Evolutionary conservation across 2,797 vertebrate species (phyloP), one percentile per base, ranked within the genome.

Genomic region (Orestias chungarensis): DNA sequence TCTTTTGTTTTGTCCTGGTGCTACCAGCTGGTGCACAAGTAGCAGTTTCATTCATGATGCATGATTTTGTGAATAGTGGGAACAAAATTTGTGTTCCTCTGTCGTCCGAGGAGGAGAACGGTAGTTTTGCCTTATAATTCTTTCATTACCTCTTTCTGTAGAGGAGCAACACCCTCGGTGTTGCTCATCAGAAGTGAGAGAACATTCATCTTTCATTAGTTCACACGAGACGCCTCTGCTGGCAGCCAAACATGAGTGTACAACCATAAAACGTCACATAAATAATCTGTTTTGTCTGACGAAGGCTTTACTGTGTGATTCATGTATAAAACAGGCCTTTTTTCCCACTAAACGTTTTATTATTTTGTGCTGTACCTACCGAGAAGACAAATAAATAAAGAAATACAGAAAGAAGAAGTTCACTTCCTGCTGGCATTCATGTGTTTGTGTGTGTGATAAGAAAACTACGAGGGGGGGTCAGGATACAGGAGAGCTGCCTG

Each of bases 351-450:
- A 78, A 83, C 66, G 62, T 85, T 86, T 88, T 55, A 79, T 90
- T 82, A 70, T 86, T 88, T 82, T 89, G 66, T 83, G 68, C 85
- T 91, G 80, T 87, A 87, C 71, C 82, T 86, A 85, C 80, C 82
- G 87, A 86, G 79, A 90, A 84, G 80, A 87, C 74, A 83, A 89
- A 86, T 86, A 79, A 83, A 87, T 87, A 75, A 78, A 73, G 79
- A 71, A 90, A 90, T 89, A 89, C 88, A 84, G 84, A 70, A 86
- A 46, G 67, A 87, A 73, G 67, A 70, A 78, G 78, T 90, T 90
- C 59, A 89, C 91, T 91, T 90, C 81, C 86, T 79, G 66, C 71
- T 81, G 75, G 47, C 68, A 64, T 87, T 82, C 84, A 75, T 86
- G 76, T 80, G 38, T 88, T 80, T 86, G 71, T 88, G 64, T 80